Conservation (phyloP, 2,797 vertebrate species). For the Ispidina lecontei region DNA sequence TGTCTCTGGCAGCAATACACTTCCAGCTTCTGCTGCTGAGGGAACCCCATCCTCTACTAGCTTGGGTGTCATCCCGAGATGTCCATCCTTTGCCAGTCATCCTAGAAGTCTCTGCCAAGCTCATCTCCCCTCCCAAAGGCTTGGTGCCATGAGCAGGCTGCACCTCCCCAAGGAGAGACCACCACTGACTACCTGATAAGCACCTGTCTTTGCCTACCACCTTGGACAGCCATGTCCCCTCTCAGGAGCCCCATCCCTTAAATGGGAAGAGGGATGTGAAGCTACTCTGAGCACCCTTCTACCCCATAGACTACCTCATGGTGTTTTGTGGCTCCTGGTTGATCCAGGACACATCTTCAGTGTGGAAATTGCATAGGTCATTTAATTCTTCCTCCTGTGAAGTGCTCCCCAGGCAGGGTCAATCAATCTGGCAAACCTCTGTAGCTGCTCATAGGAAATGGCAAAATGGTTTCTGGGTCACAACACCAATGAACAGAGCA, state of each 20-base stretch:
- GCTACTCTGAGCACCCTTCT: not conserved
- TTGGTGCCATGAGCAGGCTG: not conserved
- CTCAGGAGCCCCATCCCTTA: not conserved
- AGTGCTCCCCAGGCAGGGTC: accelerated
- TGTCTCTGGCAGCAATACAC: accelerated
- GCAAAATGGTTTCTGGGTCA: not conserved
- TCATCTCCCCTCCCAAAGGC: not conserved
- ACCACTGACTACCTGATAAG: accelerated
- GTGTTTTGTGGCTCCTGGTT: not conserved
- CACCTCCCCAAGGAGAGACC: not conserved
- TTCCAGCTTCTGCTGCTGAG: not conserved
- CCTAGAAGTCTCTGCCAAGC: not conserved
- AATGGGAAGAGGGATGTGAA: not conserved
- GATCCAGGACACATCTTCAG: not conserved
- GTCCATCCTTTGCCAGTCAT: not conserved
- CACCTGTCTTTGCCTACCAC: not conserved
- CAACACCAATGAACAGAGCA: not conserved
- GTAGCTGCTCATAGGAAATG: not conserved
- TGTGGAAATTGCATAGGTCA: not conserved
- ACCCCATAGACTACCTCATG: not conserved
- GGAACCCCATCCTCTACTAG: not conserved
- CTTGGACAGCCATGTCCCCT: accelerated
- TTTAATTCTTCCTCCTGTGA: not conserved
- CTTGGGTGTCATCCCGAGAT: accelerated
- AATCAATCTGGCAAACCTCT: not conserved